A percentile compares a stretch with the other conserved stretches of the same genome.
Evolutionary conservation across 2,113 vertebrate species (phyloP).

Genomic region (zebrafish (Danio rerio)): GRCz12tu NC_133181.1:43659501-43660000

Average conservation of each 20-base stretch:
- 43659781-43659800: not conserved
- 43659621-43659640: not conserved
- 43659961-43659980: too few relatives aligned
- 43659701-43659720: not conserved
- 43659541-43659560: not conserved
- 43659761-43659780: not conserved
- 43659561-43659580: not conserved
- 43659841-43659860: not conserved
- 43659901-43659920: not conserved
- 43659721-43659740: not conserved
- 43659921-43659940: too few relatives aligned
- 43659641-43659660: not conserved
- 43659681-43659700: not conserved
- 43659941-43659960: too few relatives aligned
- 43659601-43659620: not conserved
- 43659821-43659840: not conserved
- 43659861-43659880: not conserved
- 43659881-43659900: conserved; percentile 13
- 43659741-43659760: not conserved
- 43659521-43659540: not conserved
- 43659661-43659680: not conserved
- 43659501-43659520: not conserved
- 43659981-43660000: too few relatives aligned
- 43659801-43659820: not conserved
- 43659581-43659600: not conserved